Evolutionary conservation across 2,888 invertebrate species (phyloP).

Genomic region (Marasmarcha lunaedactyla): DNA sequence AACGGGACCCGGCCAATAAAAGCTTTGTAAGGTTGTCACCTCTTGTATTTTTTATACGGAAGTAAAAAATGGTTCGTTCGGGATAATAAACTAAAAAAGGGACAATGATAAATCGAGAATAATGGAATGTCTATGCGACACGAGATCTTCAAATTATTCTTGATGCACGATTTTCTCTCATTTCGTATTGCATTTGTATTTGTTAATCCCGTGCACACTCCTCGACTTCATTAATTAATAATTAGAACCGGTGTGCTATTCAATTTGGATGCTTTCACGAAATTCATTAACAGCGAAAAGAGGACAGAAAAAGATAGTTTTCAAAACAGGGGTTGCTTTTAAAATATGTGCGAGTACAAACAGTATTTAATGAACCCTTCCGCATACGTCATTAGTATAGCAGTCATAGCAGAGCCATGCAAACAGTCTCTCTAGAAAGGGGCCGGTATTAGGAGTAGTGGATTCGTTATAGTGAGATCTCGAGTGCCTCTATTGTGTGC

Average conservation of each 20-base stretch:
- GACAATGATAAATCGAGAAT: too few relatives aligned
- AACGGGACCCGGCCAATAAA: slow-evolving; percentile 42
- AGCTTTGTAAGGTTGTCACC: slow-evolving; percentile 43
- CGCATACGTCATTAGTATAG: slow-evolving; percentile 21
- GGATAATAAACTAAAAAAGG: too few relatives aligned
- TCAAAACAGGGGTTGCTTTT: neutral
- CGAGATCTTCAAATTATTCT: too few relatives aligned
- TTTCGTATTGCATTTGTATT: too few relatives aligned
- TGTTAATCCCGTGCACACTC: too few relatives aligned
- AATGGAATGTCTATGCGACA: too few relatives aligned
- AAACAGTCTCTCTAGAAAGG: slow-evolving; percentile 53
- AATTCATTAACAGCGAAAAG: neutral
- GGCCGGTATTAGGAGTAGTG: slow-evolving; percentile 30
- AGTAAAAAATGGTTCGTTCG: neutral
- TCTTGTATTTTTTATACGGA: slow-evolving; percentile 21
- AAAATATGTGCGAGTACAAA: neutral
- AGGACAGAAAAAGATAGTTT: neutral
- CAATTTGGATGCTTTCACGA: neutral
- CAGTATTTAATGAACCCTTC: neutral
- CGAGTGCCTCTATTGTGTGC: slow-evolving; percentile 62
- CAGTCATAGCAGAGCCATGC: too few relatives aligned
- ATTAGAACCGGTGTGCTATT: too few relatives aligned
- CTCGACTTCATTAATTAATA: too few relatives aligned
- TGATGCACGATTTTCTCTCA: too few relatives aligned
- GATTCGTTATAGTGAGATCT: slow-evolving; percentile 64